Conservation (phyloP, 1,140 invertebrate genomes). For the Caenorhabditis elegans region DNA sequence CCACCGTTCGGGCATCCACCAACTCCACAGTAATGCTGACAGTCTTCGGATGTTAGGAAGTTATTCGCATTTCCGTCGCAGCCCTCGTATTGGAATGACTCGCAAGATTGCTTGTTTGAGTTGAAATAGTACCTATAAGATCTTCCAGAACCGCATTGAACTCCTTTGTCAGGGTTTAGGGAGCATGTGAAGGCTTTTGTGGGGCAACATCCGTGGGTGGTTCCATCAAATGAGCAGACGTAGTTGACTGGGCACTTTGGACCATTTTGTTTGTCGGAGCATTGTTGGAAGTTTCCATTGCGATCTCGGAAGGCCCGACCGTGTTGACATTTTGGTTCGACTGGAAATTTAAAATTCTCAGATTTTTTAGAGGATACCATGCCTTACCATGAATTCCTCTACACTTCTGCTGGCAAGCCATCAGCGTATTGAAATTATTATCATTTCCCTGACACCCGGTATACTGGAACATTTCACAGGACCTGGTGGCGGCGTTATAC, state of each 20-base stretch:
- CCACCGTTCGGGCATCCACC: conserved; percentile 61
- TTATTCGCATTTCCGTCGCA: conserved; percentile 51
- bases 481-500: conserved; percentile 60
- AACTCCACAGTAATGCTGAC: conserved; percentile 48
- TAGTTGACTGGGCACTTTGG: conserved; percentile 48
- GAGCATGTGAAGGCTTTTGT: conserved; percentile 49
- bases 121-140: conserved; percentile 52
- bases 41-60: conserved; percentile 46
- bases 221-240: conserved; percentile 43
- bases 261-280: conserved; percentile 39
- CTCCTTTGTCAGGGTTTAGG: conserved; percentile 42
- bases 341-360: conserved; percentile 45
- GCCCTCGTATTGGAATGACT: conserved; percentile 49
- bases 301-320: conserved; percentile 57
- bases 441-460: conserved; percentile 65
- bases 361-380: conserved; percentile 8
- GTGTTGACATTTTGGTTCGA: conserved; percentile 63
- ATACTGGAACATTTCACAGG: conserved; percentile 63
- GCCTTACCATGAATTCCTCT: conserved; percentile 58
- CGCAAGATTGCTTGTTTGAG: conserved; percentile 40
- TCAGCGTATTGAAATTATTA: conserved; percentile 60
- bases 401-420: conserved; percentile 61
- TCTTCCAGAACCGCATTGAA: conserved; percentile 42
- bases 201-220: conserved; percentile 49
- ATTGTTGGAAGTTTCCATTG: conserved; percentile 57